These are phyloP conservation scores for Penelope pileata DNA, from an alignment of 2,113 vertebrate species.

Conservation along the genomic window DNA sequence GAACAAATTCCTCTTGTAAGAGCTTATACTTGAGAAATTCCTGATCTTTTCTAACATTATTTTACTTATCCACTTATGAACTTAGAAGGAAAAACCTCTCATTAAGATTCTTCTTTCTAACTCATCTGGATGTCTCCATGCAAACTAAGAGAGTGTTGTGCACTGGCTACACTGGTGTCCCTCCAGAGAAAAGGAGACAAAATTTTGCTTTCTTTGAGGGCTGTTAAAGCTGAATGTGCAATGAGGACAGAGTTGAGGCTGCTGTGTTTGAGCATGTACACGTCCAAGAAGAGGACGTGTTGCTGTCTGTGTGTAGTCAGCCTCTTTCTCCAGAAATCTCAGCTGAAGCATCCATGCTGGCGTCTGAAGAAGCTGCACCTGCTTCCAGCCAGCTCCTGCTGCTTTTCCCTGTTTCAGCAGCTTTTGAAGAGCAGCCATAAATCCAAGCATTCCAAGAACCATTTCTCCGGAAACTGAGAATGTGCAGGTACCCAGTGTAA, in stretches of 20 bases:
- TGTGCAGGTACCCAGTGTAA: rapidly evolving
- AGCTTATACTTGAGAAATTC: background rate
- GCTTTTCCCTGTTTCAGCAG: background rate
- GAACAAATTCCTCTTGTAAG: background rate
- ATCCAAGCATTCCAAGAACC: background rate
- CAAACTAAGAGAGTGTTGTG: background rate
- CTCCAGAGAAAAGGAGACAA: background rate
- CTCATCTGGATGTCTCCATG: background rate
- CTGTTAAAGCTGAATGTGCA: background rate
- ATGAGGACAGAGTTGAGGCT: background rate
- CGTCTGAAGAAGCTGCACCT: background rate
- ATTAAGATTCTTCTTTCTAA: background rate
- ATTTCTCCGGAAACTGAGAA: background rate
- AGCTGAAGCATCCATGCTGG: background rate
- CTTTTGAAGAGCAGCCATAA: background rate
- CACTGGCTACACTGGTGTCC: background rate
- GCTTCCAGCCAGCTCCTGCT: background rate
- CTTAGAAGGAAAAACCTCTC: background rate
- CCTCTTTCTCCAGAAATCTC: background rate
- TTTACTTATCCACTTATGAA: background rate
- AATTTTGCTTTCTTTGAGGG: background rate
- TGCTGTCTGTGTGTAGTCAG: background rate
- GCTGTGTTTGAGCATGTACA: background rate
- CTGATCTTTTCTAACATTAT: background rate
- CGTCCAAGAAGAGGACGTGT: background rate